Base-by-base conservation (phyloP, 2,888 invertebrate genomes). In the Pomacea canaliculata region DNA sequence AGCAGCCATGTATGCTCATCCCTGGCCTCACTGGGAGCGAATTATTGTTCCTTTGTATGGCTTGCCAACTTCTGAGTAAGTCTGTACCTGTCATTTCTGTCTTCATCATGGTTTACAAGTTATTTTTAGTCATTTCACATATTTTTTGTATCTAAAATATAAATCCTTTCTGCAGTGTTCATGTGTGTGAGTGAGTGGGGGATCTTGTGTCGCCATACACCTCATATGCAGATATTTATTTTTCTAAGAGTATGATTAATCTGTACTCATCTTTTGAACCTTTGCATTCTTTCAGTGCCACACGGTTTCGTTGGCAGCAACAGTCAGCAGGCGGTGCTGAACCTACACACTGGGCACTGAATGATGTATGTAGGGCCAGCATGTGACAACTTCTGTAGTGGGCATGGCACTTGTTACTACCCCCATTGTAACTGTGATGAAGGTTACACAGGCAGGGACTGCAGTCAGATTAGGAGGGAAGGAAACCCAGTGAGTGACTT, bases 321-420 rank as follows among this genome's bases (percentile, higher is more conserved):
- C 78, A 78, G 16, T 83, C 85, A 10, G 69, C 80, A 56, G 80
- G 79, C 18, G 80, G 23, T 48, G 80, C 73, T 74, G 80, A 76
- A 73, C 79, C 75, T 10, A 65, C 73, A 23, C 80, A 82, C 23
- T 91, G 91, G 91, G 91, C 89, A 19, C 76, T 91, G 7, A 86
- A 86, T 51, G 88, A 90, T 79, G 62, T 91, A 91, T 80, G 89
- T 91, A 49, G 91, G 91, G 9, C 88, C 87, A 9, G 85, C 88
- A 3, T 91, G 91, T 82, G 79, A 81, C 1, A 83, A 85, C 60
- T 79, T 88, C 76, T 91, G 91, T 81, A 84, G 86, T 78, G 91
- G 91, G 0, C 90, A 90, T 80, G 91, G 91, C 19, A 81, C 82
- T 73, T 91, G 91, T 82, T 77, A 85, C 27, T 84, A 79, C 75